These are phyloP conservation scores for Rhopalosiphum padi DNA, from an alignment of 1,140 invertebrate species.

Conservation along the genomic window DNA sequence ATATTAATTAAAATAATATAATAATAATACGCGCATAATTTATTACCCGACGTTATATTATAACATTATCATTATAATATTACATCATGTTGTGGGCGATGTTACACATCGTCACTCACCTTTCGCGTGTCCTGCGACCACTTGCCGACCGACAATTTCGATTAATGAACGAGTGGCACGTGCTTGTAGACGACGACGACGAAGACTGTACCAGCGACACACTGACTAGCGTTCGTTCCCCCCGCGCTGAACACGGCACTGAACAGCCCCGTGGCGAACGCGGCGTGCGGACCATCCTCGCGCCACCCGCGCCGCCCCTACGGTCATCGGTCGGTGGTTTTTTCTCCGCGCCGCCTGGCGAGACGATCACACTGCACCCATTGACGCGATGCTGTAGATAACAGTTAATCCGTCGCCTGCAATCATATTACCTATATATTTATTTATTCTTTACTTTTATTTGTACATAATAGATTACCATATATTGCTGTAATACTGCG, in stretches of 20 bases:
- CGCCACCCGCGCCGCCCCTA: neutral
- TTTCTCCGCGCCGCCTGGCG: conserved; percentile 12
- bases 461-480: no score
- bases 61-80: no score
- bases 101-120: neutral
- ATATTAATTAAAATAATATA: no score
- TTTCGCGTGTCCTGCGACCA: neutral
- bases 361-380: neutral
- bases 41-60: no score
- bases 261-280: conserved; percentile 9
- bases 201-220: neutral
- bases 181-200: conserved; percentile 1
- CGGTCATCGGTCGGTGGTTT: neutral
- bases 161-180: neutral
- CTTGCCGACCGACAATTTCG: neutral
- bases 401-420: no score
- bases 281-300: conserved; percentile 16
- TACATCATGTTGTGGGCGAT: no score
- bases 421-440: no score
- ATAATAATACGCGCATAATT: no score
- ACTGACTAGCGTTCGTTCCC: conserved; percentile 18
- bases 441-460: no score
- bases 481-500: no score
- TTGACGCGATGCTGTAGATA: no score
- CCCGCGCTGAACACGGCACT: conserved; percentile 24